A percentile compares a stretch with the other conserved stretches of the same genome.
Conservation (phyloP, 2,113 vertebrate species). For the Trichomycterus rosablanca region DNA sequence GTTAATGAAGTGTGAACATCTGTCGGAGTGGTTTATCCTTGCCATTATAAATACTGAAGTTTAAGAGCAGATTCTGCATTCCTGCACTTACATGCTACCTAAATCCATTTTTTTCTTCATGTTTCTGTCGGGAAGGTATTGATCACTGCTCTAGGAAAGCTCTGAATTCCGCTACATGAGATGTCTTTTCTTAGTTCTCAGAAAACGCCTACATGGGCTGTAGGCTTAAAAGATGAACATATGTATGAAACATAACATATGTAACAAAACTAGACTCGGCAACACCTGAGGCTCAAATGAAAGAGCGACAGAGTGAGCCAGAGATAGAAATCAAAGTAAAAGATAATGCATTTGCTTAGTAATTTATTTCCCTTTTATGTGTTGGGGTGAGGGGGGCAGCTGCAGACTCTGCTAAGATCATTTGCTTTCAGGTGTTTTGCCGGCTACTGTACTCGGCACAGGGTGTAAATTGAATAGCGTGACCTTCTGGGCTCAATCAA, state of each 20-base stretch:
- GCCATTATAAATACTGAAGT: slow-evolving; percentile 10
- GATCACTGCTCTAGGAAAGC: background rate
- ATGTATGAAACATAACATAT: slow-evolving; percentile 42
- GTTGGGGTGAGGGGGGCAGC: slow-evolving; percentile 69
- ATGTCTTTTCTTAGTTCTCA: too few species aligned
- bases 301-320: background rate
- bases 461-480: slow-evolving; percentile 82
- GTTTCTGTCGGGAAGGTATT: background rate
- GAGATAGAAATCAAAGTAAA: slow-evolving; percentile 59
- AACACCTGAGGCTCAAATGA: slow-evolving; percentile 27
- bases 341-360: slow-evolving; percentile 77
- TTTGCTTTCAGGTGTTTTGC: slow-evolving; percentile 82
- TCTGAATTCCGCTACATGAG: background rate
- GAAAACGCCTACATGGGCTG: slow-evolving; percentile 21
- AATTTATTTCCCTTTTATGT: slow-evolving; percentile 70
- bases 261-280: slow-evolving; percentile 38
- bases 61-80: background rate
- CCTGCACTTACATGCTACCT: background rate
- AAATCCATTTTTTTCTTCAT: background rate
- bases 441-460: slow-evolving; percentile 63
- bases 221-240: slow-evolving; percentile 30
- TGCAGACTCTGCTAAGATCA: slow-evolving; percentile 73
- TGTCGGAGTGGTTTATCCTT: slow-evolving; percentile 16
- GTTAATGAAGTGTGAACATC: slow-evolving; percentile 29
- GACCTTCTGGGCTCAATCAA: slow-evolving; percentile 83